Base-by-base conservation (phyloP, 2,888 invertebrate species). In the Chrysolina oricalcia region DNA sequence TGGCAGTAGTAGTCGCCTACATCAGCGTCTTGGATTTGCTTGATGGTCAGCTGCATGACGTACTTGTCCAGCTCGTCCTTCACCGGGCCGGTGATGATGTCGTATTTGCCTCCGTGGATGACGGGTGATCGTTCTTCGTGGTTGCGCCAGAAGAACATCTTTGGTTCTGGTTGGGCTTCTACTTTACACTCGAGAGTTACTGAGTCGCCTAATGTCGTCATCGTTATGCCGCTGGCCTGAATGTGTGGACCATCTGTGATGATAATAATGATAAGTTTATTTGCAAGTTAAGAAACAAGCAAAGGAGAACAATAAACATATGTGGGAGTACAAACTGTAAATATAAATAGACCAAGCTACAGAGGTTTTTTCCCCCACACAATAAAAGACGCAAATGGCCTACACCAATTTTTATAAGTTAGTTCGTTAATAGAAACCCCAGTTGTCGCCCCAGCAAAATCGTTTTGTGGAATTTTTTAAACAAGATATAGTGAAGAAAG, bases 131-230 rank as follows among this genome's bases (percentile, higher is more conserved):
- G 90, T 1, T 94, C 94, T 75, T 92, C 92, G 72, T 93, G 93
- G 85, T 95, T 95, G 73, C 93, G 91, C 95, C 95, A 96, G 90
- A 96, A 96, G 15, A 94, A 92, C 83, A 95, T 93, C 81, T 94
- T 94, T 0, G 96, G 96, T 80, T 93, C 93, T 0, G 96, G 96
- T 75, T 94, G 92, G 0, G 96, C 94, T 81, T 94, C 93, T 6
- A 96, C 95, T 46, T 92, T 89, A 84, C 96, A 96, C 83, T 95
- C 94, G 19, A 96, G 88, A 50, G 93, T 93, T 0, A 95, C 94
- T 0, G 93, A 91, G 82, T 95, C 94, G 0, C 95, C 96, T 0
- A 93, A 90, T 0, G 93, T 92, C 0, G 95, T 95, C 89, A 95
- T 93, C 0, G 94, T 94, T 78, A 95, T 94, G 72, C 94, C 94